phyloP scores from a whole-genome alignment of 2,888 invertebrate species.

The Liodrosophila aerea region DNA sequence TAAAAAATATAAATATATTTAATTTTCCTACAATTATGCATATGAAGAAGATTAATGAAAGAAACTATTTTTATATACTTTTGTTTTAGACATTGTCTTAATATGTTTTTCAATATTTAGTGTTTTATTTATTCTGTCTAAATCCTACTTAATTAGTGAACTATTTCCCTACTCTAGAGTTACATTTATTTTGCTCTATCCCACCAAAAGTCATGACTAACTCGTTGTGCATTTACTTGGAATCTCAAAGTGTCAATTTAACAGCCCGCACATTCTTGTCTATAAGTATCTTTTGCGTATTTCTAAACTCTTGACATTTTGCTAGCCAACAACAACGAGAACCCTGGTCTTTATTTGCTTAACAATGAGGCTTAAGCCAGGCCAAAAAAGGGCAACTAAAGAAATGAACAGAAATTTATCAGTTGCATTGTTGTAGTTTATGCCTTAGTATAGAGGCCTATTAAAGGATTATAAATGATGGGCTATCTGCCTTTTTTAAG shows the following conservation, averaged over 20 bases:
- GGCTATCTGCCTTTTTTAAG: constrained; percentile 26
- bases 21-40: too few species aligned
- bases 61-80: too few species aligned
- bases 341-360: constrained; percentile 5
- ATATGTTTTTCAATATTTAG: too few species aligned
- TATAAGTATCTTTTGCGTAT: constrained; percentile 32
- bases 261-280: constrained; percentile 35
- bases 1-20: too few species aligned
- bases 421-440: constrained; percentile 48
- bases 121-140: too few species aligned
- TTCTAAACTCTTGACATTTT: constrained; percentile 39
- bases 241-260: constrained; percentile 33
- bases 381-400: constrained; percentile 3
- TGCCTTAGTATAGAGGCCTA: constrained; percentile 59
- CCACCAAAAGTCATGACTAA: not conserved
- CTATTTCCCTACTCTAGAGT: too few species aligned
- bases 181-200: too few species aligned
- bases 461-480: constrained; percentile 74
- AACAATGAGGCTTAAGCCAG: constrained; percentile 43
- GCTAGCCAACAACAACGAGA: not conserved
- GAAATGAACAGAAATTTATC: constrained; percentile 53
- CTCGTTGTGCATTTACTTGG: not conserved
- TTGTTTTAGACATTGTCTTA: too few species aligned
- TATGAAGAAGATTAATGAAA: too few species aligned
- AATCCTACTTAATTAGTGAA: too few species aligned